Evolutionary conservation across 2,113 vertebrate genomes (phyloP), one percentile per base, ranked within the genome.

Genomic region (Esox niger): DNA sequence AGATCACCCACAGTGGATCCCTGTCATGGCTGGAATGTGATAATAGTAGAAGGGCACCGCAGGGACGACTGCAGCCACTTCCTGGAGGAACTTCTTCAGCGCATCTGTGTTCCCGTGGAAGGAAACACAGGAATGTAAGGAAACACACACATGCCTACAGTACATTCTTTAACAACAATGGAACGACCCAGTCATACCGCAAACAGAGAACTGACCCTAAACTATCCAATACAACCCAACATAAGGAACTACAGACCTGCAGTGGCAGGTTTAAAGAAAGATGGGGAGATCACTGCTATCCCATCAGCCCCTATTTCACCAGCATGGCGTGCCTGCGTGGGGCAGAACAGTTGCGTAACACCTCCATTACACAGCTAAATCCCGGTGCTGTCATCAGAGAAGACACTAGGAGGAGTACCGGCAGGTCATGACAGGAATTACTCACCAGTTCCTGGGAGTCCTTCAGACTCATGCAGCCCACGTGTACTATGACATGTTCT

Each of bases 21-120:
- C 95, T 0, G 97, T 98, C 35, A 98, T 2, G 30, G 74, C 52
- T 56, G 97, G 97, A 69, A 97, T 82, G 62, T 98, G 96, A 47
- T 99, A 99, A 77, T 98, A 98, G 77, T 97, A 99, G 83, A 98
- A 95, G 0, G 97, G 96, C 66, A 96, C 29, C 0, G 17, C 43
- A 5, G 95, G 93, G 27, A 96, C 97, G 9, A 82, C 89, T 4
- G 87, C 80, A 0, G 94, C 92, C 55, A 98, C 91, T 61, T 95
- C 91, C 77, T 87, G 79, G 7, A 98, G 88, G 81, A 92, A 98
- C 38, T 33, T 71, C 72, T 85, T 83, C 77, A 98, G 74, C n/a
- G 73, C 87, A 38, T 85, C 96, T 98, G 86, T 54, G 59, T 75
- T 65, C 30, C 11, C n/a, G 47, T n/a, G n/a, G 47, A 52, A 43